Evolutionary conservation across 2,797 vertebrate genomes (phyloP), one percentile per base, ranked within the genome.

Genomic region (Cetoscarus ocellatus): DNA sequence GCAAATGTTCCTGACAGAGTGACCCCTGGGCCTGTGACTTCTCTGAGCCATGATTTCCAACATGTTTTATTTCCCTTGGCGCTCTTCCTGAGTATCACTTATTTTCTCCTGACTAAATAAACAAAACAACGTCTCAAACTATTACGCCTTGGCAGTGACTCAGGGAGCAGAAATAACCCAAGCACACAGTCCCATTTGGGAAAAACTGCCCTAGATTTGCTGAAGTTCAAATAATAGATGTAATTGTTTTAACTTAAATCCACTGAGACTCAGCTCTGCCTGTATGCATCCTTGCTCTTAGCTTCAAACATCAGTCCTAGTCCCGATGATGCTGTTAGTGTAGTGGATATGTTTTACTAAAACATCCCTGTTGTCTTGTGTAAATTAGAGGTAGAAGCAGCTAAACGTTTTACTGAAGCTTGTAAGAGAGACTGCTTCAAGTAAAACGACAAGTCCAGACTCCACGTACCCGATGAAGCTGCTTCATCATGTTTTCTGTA

Each of bases 31-130:
- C 19, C 83, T 68, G 59, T 27, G 49, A 77, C 59, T 79, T 63
- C 52, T 79, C 65, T 27, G 44, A 73, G 48, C 68, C 27, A 53
- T 13, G 43, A 77, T 76, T 88, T 77, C 71, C 3, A 64, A 45
- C 68, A 79, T 80, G 63, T 65, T 77, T 64, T 75, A 80, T 82
- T 86, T 86, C 58, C 17, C 57, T 83, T 87, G 86, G 82, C 82
- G 1, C 43, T 49, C 39, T 55, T 77, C 79, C 74, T 66, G 67
- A 77, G 76, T 70, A 80, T 85, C 70, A 69, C 63, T 86, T 82
- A 74, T 84, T 84, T 86, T 82, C 51, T 80, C 47, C 59, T 67
- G 58, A 61, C 73, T 68, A 88, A 87, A 86, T 83, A 88, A 90
- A 89, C 81, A 83, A 75, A 82, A 81, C 59, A 74, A 62, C 7